Evolutionary conservation across 2,797 vertebrate genomes (phyloP).

Genomic region (Triplophysa yarkandensis): DNA sequence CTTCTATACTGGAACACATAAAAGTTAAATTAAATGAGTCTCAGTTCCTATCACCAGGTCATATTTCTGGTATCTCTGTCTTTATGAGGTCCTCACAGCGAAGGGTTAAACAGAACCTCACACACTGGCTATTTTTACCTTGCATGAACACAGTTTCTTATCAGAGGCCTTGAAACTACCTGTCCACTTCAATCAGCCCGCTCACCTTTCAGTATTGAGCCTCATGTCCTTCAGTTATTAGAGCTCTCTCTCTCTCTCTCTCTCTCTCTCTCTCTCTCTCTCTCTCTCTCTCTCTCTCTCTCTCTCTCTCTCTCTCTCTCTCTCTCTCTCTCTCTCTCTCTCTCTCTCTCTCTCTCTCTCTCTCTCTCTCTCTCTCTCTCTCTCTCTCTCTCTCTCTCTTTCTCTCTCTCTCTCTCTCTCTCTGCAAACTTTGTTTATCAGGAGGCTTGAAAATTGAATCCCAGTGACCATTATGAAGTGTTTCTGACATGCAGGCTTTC

Average conservation of each 20-base stretch:
- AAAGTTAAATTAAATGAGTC: no score
- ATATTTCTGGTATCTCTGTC: no score
- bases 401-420: conserved; percentile 18
- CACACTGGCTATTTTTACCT: conserved; percentile 50
- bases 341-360: conserved; percentile 36
- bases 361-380: conserved; percentile 37
- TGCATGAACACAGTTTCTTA: conserved; percentile 67
- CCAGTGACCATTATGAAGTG: not conserved
- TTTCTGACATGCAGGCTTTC: not conserved
- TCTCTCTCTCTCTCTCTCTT: conserved; percentile 35
- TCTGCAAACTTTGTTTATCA: not conserved
- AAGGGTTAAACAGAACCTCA: no score
- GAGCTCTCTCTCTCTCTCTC: conserved; percentile 59
- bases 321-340: conserved; percentile 14
- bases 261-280: conserved; percentile 39
- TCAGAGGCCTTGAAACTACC: conserved; percentile 76
- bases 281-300: conserved; percentile 25
- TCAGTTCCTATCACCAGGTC: no score
- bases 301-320: conserved; percentile 35
- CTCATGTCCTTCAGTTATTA: conserved; percentile 76
- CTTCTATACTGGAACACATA: no score
- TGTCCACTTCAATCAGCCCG: conserved; percentile 78
- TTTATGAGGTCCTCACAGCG: no score
- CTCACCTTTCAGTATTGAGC: conserved; percentile 67
- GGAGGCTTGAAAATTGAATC: not conserved